Percentiles rank a stretch among this genome's conserved stretches.
Conservation (phyloP, 2,888 invertebrate species). For the Cephus pygmeus region DNA sequence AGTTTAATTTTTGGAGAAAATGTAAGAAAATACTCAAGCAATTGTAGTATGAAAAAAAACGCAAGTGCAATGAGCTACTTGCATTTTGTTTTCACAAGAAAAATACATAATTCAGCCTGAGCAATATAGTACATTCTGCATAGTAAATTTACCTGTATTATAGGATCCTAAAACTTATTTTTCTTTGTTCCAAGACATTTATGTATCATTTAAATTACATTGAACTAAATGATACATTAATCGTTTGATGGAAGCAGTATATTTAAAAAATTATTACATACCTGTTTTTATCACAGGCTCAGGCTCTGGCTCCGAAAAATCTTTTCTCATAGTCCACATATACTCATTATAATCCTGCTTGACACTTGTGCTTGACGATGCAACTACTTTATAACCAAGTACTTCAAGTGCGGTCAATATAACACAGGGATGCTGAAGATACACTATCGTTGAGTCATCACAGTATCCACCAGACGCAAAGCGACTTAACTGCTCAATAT, state of each 20-base stretch:
- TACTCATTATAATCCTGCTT: constrained; percentile 91
- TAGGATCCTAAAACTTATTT: not conserved
- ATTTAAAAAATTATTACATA: constrained; percentile 21
- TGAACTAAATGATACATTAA: not conserved
- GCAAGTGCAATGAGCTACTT: too few species aligned
- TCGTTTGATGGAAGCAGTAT: not conserved
- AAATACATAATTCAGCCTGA: not conserved
- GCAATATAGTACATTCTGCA: not conserved
- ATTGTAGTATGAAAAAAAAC: too few species aligned
- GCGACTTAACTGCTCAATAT: constrained; percentile 84
- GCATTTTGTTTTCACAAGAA: not conserved
- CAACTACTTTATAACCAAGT: constrained; percentile 88
- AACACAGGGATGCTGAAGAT: constrained; percentile 88
- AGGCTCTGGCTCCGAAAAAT: constrained; percentile 86
- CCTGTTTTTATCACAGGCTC: constrained; percentile 57
- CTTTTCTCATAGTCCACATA: constrained; percentile 94
- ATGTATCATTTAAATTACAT: not conserved
- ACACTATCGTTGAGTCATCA: constrained; percentile 87
- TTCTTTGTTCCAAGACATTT: not conserved
- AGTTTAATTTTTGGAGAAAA: not conserved
- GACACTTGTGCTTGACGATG: constrained; percentile 86
- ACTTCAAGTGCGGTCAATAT: constrained; percentile 89
- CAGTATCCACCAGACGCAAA: constrained; percentile 87
- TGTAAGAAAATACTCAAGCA: too few species aligned
- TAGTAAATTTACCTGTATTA: not conserved